Base-by-base conservation (phyloP, 2,888 invertebrate genomes). In the Cephus sareptanus region DNA sequence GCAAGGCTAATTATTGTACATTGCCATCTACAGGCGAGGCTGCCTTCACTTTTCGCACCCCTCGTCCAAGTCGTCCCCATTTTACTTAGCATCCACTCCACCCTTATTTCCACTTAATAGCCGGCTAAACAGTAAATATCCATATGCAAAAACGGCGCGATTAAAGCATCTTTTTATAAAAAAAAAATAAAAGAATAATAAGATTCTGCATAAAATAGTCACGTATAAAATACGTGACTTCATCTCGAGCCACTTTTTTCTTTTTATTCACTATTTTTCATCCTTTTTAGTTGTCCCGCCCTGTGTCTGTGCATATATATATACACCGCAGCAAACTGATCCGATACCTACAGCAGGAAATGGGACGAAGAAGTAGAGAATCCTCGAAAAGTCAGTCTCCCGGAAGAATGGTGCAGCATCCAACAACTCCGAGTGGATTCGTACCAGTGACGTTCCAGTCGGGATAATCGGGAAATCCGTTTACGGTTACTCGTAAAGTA, bases 1-100 rank as follows among this genome's bases (percentile, higher is more conserved):
- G 77, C 77, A 73, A 40, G 56, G 73, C 75, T 79, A 79, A 79
- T 79, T 79, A 79, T 77, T 74, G 74, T 40, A 56, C 56, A 56
- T 56, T 56, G 56, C 56, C 56, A 23, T 56, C 23, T 56, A 56
- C 56, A 56, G 23, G 2, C 9, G 56, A 56, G 56, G 56, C 9
- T 56, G 9, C 56, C 23, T 56, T 56, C 9, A 56, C 23, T 56
- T 56, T 56, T 56, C 56, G 23, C 56, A 56, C 56, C 56, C 56
- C 56, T 23, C 23, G 15, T 6, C 56, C 23, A 56, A 56, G 23
- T 56, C 40, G 6, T 40, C 40, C 40, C 15, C 23, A 15, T 56
- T 56, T 56, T 23, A 56, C 23, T 56, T 56, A 56, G 56, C 56
- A 56, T 56, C 56, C 56, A 23, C 56, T 56, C 23, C 56, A 15